These are phyloP conservation scores for Azorinus chamasolen DNA, from an alignment of 2,888 invertebrate genomes.

Conservation along the genomic window DNA sequence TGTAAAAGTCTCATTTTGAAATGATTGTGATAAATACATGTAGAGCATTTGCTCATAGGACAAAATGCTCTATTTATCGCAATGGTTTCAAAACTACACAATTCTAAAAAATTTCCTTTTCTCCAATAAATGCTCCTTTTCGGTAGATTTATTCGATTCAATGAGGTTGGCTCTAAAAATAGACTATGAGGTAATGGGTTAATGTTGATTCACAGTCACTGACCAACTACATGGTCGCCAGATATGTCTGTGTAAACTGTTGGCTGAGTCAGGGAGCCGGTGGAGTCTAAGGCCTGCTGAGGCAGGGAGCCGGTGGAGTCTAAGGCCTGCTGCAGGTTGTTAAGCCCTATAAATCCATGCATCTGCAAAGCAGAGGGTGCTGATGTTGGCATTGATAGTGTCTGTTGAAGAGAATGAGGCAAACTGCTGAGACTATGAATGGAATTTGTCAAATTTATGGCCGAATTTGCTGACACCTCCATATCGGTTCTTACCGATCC, in stretches of 20 bases:
- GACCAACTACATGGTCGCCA: too few relatives aligned
- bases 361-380: background rate
- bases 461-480: background rate
- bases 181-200: too few relatives aligned
- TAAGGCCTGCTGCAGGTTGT: conserved; percentile 25
- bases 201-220: too few relatives aligned
- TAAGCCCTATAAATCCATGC: conserved; percentile 43
- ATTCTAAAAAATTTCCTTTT: too few relatives aligned
- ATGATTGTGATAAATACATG: too few relatives aligned
- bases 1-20: too few relatives aligned
- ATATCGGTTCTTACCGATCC: background rate
- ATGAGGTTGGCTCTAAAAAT: too few relatives aligned
- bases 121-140: too few relatives aligned
- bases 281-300: conserved; percentile 36
- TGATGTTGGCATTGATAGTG: background rate
- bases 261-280: conserved; percentile 15
- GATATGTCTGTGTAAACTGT: conserved; percentile 35
- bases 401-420: background rate
- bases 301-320: conserved; percentile 29
- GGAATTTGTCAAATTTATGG: background rate
- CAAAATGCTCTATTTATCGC: too few relatives aligned
- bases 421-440: background rate
- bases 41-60: too few relatives aligned
- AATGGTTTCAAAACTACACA: too few relatives aligned
- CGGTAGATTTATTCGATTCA: too few relatives aligned